Percentiles rank a stretch among this genome's conserved stretches.
phyloP scores from a whole-genome alignment of 2,113 vertebrate genomes.

The Probosciger aterrimus region DNA sequence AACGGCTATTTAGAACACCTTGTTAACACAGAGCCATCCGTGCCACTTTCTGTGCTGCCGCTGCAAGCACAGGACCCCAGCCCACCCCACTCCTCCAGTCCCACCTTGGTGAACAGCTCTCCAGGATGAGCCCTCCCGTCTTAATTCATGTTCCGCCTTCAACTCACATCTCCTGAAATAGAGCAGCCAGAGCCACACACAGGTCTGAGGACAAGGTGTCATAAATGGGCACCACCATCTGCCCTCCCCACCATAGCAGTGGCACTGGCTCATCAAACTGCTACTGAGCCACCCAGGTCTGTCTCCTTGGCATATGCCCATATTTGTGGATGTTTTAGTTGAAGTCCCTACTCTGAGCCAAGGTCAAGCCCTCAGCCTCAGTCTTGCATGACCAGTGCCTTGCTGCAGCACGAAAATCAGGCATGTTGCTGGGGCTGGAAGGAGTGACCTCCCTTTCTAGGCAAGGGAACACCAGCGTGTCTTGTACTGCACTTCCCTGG shows the following conservation, averaged over 20 bases:
- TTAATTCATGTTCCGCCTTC: not conserved
- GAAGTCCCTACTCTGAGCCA: not conserved
- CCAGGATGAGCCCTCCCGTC: not conserved
- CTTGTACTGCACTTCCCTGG: not conserved
- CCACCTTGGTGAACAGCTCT: no score
- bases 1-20: not conserved
- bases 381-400: accelerated
- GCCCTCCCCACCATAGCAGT: not conserved
- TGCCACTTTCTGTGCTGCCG: not conserved
- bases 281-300: not conserved
- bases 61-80: not conserved
- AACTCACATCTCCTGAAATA: not conserved
- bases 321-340: not conserved
- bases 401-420: accelerated
- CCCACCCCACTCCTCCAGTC: not conserved
- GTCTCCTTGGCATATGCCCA: accelerated
- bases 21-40: not conserved
- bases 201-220: not conserved
- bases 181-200: accelerated
- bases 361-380: not conserved
- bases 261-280: not conserved
- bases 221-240: accelerated
- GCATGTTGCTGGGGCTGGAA: accelerated
- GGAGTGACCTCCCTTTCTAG: not conserved
- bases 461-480: accelerated